These are phyloP conservation scores for Acanthopleura granulata DNA, from an alignment of 2,888 invertebrate species.

Conservation along the genomic window DNA sequence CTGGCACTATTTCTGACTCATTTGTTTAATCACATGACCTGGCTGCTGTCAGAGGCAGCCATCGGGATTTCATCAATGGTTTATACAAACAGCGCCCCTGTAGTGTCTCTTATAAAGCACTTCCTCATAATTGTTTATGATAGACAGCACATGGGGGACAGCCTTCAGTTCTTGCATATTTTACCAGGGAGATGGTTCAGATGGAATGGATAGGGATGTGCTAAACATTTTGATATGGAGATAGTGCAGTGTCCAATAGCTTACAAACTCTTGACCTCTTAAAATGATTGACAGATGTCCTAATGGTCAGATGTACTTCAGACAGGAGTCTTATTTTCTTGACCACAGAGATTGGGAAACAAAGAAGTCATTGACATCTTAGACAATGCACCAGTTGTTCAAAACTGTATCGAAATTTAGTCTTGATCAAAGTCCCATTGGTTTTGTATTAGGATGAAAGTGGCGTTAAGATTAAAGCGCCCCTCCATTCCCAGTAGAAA, in stretches of 20 bases:
- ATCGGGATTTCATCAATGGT: neutral
- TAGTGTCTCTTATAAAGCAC: slow-evolving; percentile 1
- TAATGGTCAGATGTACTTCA: neutral
- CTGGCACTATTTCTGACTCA: neutral
- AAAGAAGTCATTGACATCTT: neutral
- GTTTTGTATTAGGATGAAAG: no score
- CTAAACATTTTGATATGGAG: neutral
- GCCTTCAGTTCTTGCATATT: neutral
- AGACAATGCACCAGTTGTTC: neutral
- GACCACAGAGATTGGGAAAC: neutral
- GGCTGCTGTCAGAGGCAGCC: neutral
- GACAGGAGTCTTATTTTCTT: neutral
- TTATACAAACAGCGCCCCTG: neutral
- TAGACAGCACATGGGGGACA: slow-evolving; percentile 8
- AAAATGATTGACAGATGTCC: neutral
- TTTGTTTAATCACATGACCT: slow-evolving; percentile 4
- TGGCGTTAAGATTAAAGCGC: no score
- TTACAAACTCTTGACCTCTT: no score
- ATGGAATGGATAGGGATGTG: neutral
- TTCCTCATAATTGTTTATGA: neutral
- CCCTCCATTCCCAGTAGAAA: no score
- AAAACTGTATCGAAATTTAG: no score
- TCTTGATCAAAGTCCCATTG: no score
- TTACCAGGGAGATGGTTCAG: neutral
- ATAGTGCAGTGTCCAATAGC: no score